Base-by-base conservation (phyloP, 2,113 vertebrate species). In the Macquaria ambigua region DNA sequence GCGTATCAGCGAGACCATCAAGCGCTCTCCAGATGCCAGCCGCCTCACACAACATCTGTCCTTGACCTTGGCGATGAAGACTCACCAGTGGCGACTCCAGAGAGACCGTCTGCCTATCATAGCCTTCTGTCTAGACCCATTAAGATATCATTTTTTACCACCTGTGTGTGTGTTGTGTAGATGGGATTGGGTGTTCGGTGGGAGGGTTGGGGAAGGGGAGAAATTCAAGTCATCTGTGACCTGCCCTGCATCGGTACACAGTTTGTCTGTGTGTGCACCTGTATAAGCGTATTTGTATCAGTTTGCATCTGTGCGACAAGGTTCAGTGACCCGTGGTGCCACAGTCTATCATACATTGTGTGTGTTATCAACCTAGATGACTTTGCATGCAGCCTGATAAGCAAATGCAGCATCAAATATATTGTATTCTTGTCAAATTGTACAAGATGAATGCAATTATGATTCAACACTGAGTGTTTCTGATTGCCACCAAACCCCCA, bases 21-120 rank as follows among this genome's bases (percentile, higher is more conserved):
- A 79, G 70, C 62, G 6, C 78, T 61, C 74, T 70, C 88, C 84
- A 85, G 77, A 84, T 59, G 74, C 81, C 59, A 43, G 34, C 53
- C 3, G 10, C 74, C 58, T 16, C 6, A n/a, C 56, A 74, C 46
- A 86, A 85, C 83, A 87, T 88, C 84, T 86, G 90, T 86, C 79
- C 81, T 81, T 88, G 89, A 91, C 90, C 89, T 91, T 93, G 90
- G 53, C 39, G 37, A 76, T 20, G 18, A 66, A n/a, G 43, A 64
- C 67, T 81, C 39, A n/a, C 68, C n/a, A 39, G 59, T 21, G 31
- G 64, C 0, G 12, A 20, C 21, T 80, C 64, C 53, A 48, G 59
- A 21, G 20, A 74, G 74, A 23, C 58, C 11, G 61, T 61, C 63
- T 64, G 20, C 37, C 58, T 16, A 68, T 89, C 77, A 77, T 53